Percentiles rank a stretch among this genome's conserved stretches.
Conservation (phyloP, 2,888 invertebrate species). For the Diadegma fenestrale region DNA sequence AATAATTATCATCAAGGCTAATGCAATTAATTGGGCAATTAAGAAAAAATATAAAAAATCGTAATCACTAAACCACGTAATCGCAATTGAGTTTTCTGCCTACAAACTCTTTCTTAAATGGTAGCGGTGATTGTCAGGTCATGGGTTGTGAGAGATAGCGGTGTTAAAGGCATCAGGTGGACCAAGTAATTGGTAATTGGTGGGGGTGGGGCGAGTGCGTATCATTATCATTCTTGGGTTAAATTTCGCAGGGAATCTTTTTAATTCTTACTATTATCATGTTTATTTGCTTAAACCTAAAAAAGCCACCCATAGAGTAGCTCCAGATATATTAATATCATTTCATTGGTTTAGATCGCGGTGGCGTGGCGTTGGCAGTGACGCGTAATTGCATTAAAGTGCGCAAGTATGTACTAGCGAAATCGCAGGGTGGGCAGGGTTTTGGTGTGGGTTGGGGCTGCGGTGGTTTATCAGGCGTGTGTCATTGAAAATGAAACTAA, state of each 20-base stretch:
- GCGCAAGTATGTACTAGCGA: conserved; percentile 28
- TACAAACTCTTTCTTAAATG: conserved; percentile 19
- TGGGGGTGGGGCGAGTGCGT: conserved; percentile 14
- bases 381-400: conserved; percentile 45
- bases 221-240: conserved; percentile 48
- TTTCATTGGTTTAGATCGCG: conserved; percentile 44
- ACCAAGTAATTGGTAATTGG: conserved; percentile 17
- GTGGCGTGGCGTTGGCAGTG: conserved; percentile 8
- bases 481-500: conserved; percentile 65
- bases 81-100: conserved; percentile 14
- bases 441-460: conserved; percentile 24
- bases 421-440: conserved; percentile 19
- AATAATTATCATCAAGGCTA: background rate
- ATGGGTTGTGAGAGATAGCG: conserved; percentile 10
- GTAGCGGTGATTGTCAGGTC: background rate
- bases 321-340: conserved; percentile 15
- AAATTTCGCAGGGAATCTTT: conserved; percentile 30
- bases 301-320: conserved; percentile 61
- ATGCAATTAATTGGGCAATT: background rate
- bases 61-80: background rate
- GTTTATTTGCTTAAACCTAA: conserved; percentile 20
- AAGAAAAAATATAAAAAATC: background rate
- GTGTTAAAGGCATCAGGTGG: conserved; percentile 49
- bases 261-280: conserved; percentile 34
- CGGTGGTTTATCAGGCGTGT: conserved; percentile 66